A percentile compares a stretch with the other conserved stretches of the same genome.
Conservation (phyloP, 53 echinoderm and acorn worm genomes). For the Echinarachnius parma region DNA sequence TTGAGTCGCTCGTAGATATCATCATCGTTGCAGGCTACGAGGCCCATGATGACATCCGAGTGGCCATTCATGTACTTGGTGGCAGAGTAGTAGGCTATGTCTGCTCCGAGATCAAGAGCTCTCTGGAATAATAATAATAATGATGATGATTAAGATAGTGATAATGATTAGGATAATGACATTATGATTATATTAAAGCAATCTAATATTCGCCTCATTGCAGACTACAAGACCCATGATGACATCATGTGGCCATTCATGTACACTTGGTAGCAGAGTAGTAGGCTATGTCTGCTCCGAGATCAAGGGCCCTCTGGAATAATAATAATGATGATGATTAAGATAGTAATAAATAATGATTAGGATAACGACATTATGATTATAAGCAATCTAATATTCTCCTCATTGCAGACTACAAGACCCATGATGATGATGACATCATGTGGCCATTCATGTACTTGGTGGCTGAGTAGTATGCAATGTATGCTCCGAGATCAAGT, state of each 20-base stretch:
- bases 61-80: conserved; percentile 98
- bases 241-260: conserved; percentile 94
- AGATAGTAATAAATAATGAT: too few relatives aligned
- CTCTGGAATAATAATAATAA: conserved; percentile 44
- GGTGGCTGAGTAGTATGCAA: conserved; percentile 79
- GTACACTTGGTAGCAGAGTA: conserved; percentile 93
- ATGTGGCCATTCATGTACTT: conserved; percentile 96
- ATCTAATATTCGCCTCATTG: conserved; percentile 65
- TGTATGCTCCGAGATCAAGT: conserved; percentile 78
- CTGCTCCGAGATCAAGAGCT: conserved; percentile 79
- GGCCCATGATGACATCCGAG: conserved; percentile 92
- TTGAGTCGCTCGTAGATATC: conserved; percentile 59
- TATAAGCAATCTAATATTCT: too few relatives aligned
- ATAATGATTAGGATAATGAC: too few relatives aligned
- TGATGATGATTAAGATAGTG: too few relatives aligned
- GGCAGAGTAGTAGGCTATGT: conserved; percentile 77
- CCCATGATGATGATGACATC: conserved; percentile 92
- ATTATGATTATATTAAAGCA: too few relatives aligned
- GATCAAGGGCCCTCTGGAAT: conserved; percentile 70
- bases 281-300: conserved; percentile 79
- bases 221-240: conserved; percentile 79
- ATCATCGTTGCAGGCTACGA: conserved; percentile 60
- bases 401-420: conserved; percentile 52
- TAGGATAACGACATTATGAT: too few relatives aligned
- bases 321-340: not conserved